Evolutionary conservation across 1,140 invertebrate species (phyloP).

Genomic region (Diabrotica undecimpunctata): DNA sequence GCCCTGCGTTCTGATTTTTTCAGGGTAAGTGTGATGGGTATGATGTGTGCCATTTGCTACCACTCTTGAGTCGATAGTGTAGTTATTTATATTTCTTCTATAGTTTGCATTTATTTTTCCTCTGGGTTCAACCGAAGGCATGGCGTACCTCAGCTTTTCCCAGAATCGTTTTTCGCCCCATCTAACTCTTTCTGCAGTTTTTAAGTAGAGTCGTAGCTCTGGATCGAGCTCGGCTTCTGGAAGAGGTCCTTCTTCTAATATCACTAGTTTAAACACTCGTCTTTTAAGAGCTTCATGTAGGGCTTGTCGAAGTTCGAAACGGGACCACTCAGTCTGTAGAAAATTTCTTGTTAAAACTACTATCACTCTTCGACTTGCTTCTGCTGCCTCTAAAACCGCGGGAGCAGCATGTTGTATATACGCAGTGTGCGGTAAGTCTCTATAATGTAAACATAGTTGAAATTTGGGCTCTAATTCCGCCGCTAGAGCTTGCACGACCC

Average conservation of each 20-base stretch:
- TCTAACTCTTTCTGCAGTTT: constrained; percentile 75
- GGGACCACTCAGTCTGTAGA: constrained; percentile 81
- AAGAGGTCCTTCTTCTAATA: constrained; percentile 78
- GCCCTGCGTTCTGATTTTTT: constrained; percentile 46
- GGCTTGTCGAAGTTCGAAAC: constrained; percentile 78
- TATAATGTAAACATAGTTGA: constrained; percentile 82
- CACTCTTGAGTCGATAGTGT: constrained; percentile 63
- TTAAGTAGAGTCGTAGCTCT: constrained; percentile 82
- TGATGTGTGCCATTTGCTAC: constrained; percentile 56
- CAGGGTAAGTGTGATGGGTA: constrained; percentile 50
- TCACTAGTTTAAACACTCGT: constrained; percentile 76
- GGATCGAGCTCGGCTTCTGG: constrained; percentile 79
- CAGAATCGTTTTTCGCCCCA: constrained; percentile 90
- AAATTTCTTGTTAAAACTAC: constrained; percentile 80
- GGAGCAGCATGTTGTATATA: constrained; percentile 71
- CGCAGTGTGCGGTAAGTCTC: constrained; percentile 69
- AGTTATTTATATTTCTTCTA: constrained; percentile 73
- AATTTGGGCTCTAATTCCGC: constrained; percentile 82
- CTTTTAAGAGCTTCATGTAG: constrained; percentile 83
- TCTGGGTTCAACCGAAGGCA: constrained; percentile 67
- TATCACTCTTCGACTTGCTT: constrained; percentile 76
- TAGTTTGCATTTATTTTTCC: constrained; percentile 64
- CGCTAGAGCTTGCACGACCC: constrained; percentile 78
- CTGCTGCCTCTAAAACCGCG: constrained; percentile 79
- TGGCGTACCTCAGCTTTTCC: constrained; percentile 84